These are phyloP conservation scores for Lacanobia oleracea DNA, from an alignment of 2,888 invertebrate genomes.

Conservation along the genomic window DNA sequence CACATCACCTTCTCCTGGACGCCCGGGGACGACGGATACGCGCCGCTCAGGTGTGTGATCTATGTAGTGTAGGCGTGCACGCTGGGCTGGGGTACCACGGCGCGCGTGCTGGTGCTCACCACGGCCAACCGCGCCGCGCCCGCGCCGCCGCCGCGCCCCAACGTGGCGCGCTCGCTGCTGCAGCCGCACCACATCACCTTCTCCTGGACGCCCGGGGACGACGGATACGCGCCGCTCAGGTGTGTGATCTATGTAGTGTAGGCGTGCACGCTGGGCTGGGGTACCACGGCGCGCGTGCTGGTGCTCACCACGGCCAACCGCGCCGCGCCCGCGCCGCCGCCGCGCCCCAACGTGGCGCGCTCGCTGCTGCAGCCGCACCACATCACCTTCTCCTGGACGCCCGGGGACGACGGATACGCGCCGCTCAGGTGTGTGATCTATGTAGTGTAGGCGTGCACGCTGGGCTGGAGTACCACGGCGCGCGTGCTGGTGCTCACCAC, in stretches of 20 bases:
- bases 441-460: not conserved
- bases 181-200: conserved; percentile 98
- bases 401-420: conserved; percentile 98
- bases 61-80: not conserved
- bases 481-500: conserved; percentile 98
- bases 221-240: conserved; percentile 94
- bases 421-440: conserved; percentile 44
- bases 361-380: conserved; percentile 97
- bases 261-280: conserved; percentile 92
- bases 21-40: conserved; percentile 98
- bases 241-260: not conserved
- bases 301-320: conserved; percentile 98
- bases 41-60: conserved; percentile 76
- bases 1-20: conserved; percentile 99
- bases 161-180: conserved; percentile 96
- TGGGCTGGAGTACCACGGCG: no score
- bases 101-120: conserved; percentile 96
- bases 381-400: conserved; percentile 99
- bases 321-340: conserved; percentile 97
- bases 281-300: conserved; percentile 96
- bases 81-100: conserved; percentile 96
- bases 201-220: conserved; percentile 98
- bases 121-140: conserved; percentile 97
- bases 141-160: conserved; percentile 96
- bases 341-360: conserved; percentile 95